A percentile compares a stretch with the other conserved stretches of the same genome.
Evolutionary conservation across 1,140 invertebrate genomes (phyloP).

Genomic region (Drosophila aff.): DNA sequence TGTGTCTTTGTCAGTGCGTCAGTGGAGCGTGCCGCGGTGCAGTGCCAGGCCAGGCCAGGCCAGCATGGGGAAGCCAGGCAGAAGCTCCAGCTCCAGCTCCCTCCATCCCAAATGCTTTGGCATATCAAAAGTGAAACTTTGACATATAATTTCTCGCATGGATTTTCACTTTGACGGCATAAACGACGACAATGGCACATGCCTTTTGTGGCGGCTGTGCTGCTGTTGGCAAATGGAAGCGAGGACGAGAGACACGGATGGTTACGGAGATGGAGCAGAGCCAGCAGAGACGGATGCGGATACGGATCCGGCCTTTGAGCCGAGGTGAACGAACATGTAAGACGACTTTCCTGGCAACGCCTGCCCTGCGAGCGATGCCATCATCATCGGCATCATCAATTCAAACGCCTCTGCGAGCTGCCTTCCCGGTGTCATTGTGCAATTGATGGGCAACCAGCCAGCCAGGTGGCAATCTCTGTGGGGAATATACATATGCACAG

Average conservation of each 20-base stretch:
- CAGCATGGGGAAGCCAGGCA: constrained; percentile 9
- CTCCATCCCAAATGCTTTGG: constrained; percentile 58
- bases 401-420: constrained; percentile 31
- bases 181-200: constrained; percentile 74
- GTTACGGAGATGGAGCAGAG: not conserved
- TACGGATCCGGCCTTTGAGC: constrained; percentile 11
- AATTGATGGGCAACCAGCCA: constrained; percentile 26
- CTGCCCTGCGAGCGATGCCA: constrained; percentile 19
- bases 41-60: constrained; percentile 21
- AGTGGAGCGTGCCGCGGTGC: constrained; percentile 64
- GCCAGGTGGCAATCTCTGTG: constrained; percentile 21
- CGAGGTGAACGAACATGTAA: constrained; percentile 23
- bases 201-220: constrained; percentile 31
- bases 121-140: constrained; percentile 83
- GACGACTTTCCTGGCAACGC: constrained; percentile 25
- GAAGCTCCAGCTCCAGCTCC: not conserved
- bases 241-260: constrained; percentile 2
- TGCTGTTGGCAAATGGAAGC: constrained; percentile 11
- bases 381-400: constrained; percentile 47
- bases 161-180: constrained; percentile 80
- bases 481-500: not conserved
- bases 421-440: constrained; percentile 15
- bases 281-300: not conserved
- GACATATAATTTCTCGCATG: constrained; percentile 83
- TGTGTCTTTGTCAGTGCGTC: constrained; percentile 79